Conservation (phyloP, 1,140 invertebrate genomes). For the Drosophila erecta region DNA sequence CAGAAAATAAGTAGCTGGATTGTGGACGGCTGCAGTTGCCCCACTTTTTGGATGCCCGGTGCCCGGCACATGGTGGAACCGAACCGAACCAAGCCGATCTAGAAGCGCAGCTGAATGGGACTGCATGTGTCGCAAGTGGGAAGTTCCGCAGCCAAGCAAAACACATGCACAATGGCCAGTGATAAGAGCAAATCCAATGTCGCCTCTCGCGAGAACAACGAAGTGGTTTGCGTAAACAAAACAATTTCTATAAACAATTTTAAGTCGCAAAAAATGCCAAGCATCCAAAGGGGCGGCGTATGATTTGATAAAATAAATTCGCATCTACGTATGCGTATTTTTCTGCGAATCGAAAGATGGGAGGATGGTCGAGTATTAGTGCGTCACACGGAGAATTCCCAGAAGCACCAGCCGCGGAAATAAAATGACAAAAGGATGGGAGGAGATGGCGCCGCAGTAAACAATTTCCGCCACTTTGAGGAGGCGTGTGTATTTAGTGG, state of each 20-base stretch:
- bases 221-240: slow-evolving; percentile 26
- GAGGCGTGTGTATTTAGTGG: slow-evolving; percentile 5
- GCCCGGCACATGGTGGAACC: slow-evolving; percentile 60
- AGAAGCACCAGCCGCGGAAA: slow-evolving; percentile 30
- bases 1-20: slow-evolving; percentile 20
- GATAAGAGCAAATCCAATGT: slow-evolving; percentile 39
- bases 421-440: slow-evolving; percentile 9
- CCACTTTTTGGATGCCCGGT: slow-evolving; percentile 35
- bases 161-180: slow-evolving; percentile 9
- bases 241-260: slow-evolving; percentile 17
- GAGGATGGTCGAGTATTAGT: neutral
- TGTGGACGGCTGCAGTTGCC: slow-evolving; percentile 20
- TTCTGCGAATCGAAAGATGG: slow-evolving; percentile 16
- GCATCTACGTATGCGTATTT: neutral
- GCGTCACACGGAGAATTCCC: slow-evolving; percentile 57
- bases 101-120: neutral
- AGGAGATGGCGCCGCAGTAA: slow-evolving; percentile 10
- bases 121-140: slow-evolving; percentile 18
- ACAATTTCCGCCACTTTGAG: slow-evolving; percentile 30
- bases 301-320: slow-evolving; percentile 24
- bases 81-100: neutral
- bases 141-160: slow-evolving; percentile 3
- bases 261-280: slow-evolving; percentile 41
- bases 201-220: slow-evolving; percentile 28
- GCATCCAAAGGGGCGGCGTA: neutral